phyloP scores from a whole-genome alignment of 2,113 vertebrate species.

The Vireo altiloquus region DNA sequence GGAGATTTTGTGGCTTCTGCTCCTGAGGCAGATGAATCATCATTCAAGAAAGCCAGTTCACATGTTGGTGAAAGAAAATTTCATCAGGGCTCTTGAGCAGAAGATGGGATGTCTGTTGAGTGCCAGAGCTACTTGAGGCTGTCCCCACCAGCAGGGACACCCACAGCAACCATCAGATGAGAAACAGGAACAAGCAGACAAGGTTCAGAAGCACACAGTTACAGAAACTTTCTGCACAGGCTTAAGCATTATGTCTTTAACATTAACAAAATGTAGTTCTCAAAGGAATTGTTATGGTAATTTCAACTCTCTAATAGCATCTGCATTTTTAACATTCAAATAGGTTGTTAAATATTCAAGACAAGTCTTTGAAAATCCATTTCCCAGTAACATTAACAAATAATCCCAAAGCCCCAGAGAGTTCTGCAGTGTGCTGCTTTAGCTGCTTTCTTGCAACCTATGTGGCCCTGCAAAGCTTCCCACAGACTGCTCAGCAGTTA shows the following conservation, averaged over 20 bases:
- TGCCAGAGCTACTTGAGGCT: not conserved
- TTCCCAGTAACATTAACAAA: slow-evolving; percentile 6
- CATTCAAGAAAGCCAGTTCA: not conserved
- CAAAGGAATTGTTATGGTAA: not conserved
- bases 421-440: not conserved
- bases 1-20: not conserved
- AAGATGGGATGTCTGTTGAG: not conserved
- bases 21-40: not conserved
- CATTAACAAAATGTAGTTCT: not conserved
- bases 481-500: not conserved
- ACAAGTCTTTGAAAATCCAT: slow-evolving; percentile 21
- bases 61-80: not conserved
- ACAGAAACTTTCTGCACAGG: not conserved
- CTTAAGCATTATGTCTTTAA: not conserved
- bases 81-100: not conserved
- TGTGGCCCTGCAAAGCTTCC: not conserved
- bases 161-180: not conserved
- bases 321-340: slow-evolving; percentile 32
- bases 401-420: not conserved
- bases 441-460: not conserved
- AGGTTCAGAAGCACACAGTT: not conserved
- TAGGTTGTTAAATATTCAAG: slow-evolving; percentile 35
- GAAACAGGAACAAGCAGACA: not conserved
- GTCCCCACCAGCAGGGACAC: not conserved
- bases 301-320: slow-evolving; percentile 1